Evolutionary conservation across 2,888 invertebrate species (phyloP).

Genomic region (Thalpophila matura): DNA sequence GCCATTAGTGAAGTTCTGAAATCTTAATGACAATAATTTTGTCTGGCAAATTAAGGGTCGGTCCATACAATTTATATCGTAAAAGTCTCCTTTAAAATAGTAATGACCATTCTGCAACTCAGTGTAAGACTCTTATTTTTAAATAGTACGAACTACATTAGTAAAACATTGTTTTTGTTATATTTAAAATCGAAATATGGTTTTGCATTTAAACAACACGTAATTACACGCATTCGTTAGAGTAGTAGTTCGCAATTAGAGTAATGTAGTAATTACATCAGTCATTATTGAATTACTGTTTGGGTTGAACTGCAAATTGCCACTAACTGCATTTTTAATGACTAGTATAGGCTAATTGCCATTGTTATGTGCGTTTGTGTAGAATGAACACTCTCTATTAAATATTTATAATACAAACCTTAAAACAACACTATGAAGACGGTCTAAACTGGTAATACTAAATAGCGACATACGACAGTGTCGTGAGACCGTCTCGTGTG

Average conservation of each 20-base stretch:
- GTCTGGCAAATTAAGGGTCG: slow-evolving; percentile 11
- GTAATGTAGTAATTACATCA: slow-evolving; percentile 16
- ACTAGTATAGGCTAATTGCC: slow-evolving; percentile 12
- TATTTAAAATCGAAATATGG: neutral
- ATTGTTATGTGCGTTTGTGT: slow-evolving; percentile 2
- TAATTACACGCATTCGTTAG: slow-evolving; percentile 6
- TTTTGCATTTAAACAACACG: neutral
- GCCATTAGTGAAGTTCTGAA: slow-evolving; percentile 24
- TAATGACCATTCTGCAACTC: too few relatives aligned
- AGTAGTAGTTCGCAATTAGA: too few relatives aligned
- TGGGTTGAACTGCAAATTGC: slow-evolving; percentile 17
- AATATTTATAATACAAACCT: too few relatives aligned
- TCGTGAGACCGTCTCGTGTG: too few relatives aligned
- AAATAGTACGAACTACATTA: neutral
- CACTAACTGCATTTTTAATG: slow-evolving; percentile 25
- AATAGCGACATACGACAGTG: too few relatives aligned
- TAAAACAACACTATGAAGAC: neutral
- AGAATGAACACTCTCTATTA: neutral
- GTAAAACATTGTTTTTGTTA: neutral
- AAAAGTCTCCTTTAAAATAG: too few relatives aligned
- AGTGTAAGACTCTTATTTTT: too few relatives aligned
- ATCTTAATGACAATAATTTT: slow-evolving; percentile 29
- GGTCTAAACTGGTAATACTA: too few relatives aligned
- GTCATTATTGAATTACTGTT: slow-evolving; percentile 9
- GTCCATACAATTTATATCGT: too few relatives aligned